These are phyloP conservation scores for Entelurus aequoreus DNA, from an alignment of 2,113 vertebrate species.

Conservation along the genomic window DNA sequence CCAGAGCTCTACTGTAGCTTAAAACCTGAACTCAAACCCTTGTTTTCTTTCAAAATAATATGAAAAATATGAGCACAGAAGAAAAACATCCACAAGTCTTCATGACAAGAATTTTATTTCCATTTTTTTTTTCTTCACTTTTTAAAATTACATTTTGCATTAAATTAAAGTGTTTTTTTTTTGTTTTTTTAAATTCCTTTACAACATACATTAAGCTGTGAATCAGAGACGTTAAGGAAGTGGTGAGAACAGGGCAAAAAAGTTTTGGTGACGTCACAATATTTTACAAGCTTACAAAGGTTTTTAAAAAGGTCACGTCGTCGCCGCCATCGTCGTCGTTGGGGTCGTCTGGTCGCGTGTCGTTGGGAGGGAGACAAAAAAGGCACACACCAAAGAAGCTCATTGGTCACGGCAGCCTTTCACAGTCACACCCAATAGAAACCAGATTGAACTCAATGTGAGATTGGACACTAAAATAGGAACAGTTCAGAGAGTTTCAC, in stretches of 20 bases:
- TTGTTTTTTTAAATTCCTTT: conserved; percentile 68
- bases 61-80: conserved; percentile 2
- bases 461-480: conserved; percentile 21
- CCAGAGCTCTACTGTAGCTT: too few species aligned
- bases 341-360: conserved; percentile 69
- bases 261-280: conserved; percentile 86
- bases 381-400: conserved; percentile 89
- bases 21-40: too few species aligned
- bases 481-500: too few species aligned
- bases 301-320: conserved; percentile 75
- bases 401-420: conserved; percentile 63
- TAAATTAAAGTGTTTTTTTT: conserved; percentile 83
- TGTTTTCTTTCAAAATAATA: neutral
- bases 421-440: conserved; percentile 40
- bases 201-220: conserved; percentile 91
- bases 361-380: conserved; percentile 77
- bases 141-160: conserved; percentile 74
- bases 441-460: conserved; percentile 25
- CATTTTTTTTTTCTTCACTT: conserved; percentile 80
- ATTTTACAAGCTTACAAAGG: conserved; percentile 93
- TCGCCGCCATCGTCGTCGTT: conserved; percentile 17
- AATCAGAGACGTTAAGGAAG: conserved; percentile 88
- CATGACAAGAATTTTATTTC: conserved; percentile 77
- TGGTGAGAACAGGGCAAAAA: conserved; percentile 82
- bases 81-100: conserved; percentile 33